These are phyloP conservation scores for Pycnonotus jocosus DNA, from an alignment of 2,113 vertebrate species.

Conservation along the genomic window DNA sequence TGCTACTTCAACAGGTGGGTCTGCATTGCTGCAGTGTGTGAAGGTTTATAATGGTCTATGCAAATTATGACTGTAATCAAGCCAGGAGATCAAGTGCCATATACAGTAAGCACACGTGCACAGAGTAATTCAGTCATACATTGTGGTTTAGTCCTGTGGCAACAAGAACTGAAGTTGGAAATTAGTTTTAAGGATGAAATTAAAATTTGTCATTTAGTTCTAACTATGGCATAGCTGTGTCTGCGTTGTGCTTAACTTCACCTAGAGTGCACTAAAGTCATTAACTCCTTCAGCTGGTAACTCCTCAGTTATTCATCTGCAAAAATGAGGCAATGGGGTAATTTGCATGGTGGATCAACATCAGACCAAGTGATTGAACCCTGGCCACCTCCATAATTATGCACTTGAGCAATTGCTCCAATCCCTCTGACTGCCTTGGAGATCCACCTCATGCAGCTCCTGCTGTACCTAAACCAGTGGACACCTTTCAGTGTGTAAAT, in stretches of 20 bases:
- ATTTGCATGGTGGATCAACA: neutral
- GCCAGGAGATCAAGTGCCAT: neutral
- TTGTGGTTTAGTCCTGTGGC: neutral
- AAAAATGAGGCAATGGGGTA: neutral
- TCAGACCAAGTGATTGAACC: neutral
- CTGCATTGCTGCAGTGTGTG: neutral
- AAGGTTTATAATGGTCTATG: neutral
- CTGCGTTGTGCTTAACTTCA: neutral
- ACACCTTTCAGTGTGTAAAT: neutral
- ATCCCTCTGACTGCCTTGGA: neutral
- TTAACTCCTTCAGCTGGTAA: neutral
- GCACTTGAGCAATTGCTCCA: neutral
- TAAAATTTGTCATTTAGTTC: neutral
- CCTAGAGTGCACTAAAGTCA: neutral
- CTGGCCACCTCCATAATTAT: neutral
- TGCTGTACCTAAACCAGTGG: neutral
- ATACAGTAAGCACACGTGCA: neutral
- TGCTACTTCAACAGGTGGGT: neutral
- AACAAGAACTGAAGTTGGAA: neutral
- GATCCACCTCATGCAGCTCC: neutral
- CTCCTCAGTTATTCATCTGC: neutral
- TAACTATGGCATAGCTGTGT: neutral
- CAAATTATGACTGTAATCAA: neutral
- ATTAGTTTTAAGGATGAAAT: neutral
- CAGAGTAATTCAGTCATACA: neutral